Evolutionary conservation across 2,113 vertebrate genomes (phyloP).

Genomic region (Melanostigma gelatinosum): DNA sequence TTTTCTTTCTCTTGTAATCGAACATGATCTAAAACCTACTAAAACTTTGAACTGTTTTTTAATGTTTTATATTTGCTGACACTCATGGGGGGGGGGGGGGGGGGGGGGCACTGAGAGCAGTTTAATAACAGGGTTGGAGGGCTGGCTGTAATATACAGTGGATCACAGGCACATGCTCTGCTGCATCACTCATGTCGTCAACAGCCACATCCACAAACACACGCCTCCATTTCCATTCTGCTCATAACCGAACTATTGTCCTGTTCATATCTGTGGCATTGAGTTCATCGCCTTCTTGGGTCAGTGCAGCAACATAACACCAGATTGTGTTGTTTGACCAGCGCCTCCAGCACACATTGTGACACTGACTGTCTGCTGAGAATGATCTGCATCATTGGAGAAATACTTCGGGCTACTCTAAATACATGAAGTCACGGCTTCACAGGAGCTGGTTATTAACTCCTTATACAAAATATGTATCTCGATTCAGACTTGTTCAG

Average conservation of each 20-base stretch:
- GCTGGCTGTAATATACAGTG: conserved; percentile 30
- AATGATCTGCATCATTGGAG: conserved; percentile 17
- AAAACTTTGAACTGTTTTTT: conserved; percentile 31
- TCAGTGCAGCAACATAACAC: background rate
- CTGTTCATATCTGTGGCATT: conserved; percentile 12
- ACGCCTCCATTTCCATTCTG: conserved; percentile 39
- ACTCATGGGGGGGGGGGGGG: conserved; percentile 14
- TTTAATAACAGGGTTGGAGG: conserved; percentile 8
- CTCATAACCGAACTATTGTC: conserved; percentile 6
- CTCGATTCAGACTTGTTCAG: background rate
- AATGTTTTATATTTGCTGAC: conserved; percentile 17
- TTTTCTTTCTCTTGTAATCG: conserved; percentile 55
- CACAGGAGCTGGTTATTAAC: background rate
- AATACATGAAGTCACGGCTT: background rate
- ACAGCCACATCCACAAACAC: conserved; percentile 26
- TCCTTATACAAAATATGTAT: background rate
- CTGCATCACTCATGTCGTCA: conserved; percentile 48
- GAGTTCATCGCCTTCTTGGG: background rate
- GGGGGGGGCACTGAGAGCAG: conserved; percentile 17
- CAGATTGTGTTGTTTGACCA: conserved; percentile 2
- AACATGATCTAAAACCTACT: conserved; percentile 47
- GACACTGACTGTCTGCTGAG: background rate
- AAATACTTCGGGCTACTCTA: conserved; percentile 2
- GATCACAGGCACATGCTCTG: conserved; percentile 45
- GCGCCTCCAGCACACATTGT: conserved; percentile 14